Evolutionary conservation across 1,140 invertebrate genomes (phyloP).

Genomic region (Euschistus heros): DNA sequence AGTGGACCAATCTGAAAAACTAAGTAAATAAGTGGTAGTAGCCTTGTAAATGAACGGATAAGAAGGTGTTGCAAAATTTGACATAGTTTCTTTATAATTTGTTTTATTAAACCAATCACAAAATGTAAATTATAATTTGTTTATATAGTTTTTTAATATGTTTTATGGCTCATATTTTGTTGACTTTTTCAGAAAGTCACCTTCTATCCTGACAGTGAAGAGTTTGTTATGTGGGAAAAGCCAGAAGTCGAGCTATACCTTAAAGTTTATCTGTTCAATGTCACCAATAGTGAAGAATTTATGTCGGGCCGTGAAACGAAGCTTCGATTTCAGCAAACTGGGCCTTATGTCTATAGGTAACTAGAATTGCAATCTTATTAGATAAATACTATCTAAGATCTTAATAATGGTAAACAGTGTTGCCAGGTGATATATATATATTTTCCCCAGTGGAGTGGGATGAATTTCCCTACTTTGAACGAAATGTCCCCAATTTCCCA

Average conservation of each 20-base stretch:
- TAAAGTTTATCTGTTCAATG: constrained; percentile 77
- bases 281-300: constrained; percentile 74
- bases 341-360: constrained; percentile 86
- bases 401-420: too few species aligned
- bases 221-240: constrained; percentile 73
- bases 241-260: constrained; percentile 74
- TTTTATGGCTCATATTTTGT: background rate
- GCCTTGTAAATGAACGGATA: background rate
- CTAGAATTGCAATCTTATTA: constrained; percentile 21
- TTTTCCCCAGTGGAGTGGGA: too few species aligned
- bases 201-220: constrained; percentile 59
- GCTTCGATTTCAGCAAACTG: constrained; percentile 64
- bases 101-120: background rate
- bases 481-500: too few species aligned
- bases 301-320: constrained; percentile 55
- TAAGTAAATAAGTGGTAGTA: background rate
- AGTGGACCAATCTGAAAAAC: background rate
- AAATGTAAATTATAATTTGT: background rate
- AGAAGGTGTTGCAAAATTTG: background rate
- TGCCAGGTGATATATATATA: too few species aligned
- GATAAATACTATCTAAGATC: too few species aligned
- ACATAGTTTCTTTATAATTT: background rate
- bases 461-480: too few species aligned
- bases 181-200: constrained; percentile 49
- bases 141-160: background rate